Evolutionary conservation across 1,140 invertebrate genomes (phyloP).

Genomic region (Helicorthomorpha holstii): DNA sequence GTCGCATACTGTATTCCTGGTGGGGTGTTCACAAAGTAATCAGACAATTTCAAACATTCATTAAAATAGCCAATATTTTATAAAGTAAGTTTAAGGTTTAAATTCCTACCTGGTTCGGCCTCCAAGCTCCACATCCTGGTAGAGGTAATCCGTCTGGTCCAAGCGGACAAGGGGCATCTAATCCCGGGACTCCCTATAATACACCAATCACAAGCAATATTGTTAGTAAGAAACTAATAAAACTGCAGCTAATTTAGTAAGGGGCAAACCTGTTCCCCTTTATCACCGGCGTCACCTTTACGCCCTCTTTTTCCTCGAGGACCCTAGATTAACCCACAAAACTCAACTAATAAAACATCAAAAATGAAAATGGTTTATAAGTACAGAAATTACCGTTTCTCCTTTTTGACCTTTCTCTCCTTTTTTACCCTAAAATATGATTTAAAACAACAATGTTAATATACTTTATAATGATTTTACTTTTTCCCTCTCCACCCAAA

Average conservation of each 20-base stretch:
- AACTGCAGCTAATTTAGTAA: no score
- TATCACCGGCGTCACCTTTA: constrained; percentile 75
- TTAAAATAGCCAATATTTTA: no score
- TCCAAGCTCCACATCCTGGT: constrained; percentile 86
- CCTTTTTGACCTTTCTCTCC: constrained; percentile 76
- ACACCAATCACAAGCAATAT: neutral
- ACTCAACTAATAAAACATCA: constrained; percentile 14
- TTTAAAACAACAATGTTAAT: no score
- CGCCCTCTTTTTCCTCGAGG: constrained; percentile 69
- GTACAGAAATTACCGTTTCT: constrained; percentile 52
- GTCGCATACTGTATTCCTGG: no score
- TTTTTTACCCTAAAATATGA: constrained; percentile 50
- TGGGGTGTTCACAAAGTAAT: no score
- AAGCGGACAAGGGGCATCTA: constrained; percentile 91
- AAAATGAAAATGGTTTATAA: neutral
- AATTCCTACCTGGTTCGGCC: no score
- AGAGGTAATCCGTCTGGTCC: constrained; percentile 83
- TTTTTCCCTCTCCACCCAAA: no score
- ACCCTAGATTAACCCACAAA: constrained; percentile 45
- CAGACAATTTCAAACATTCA: no score
- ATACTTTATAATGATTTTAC: no score
- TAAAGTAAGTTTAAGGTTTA: no score
- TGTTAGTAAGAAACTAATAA: no score
- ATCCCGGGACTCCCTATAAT: constrained; percentile 62
- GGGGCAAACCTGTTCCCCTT: constrained; percentile 80